Conservation (phyloP, 1,140 invertebrate genomes). For the Lordiphosa mommai region DNA sequence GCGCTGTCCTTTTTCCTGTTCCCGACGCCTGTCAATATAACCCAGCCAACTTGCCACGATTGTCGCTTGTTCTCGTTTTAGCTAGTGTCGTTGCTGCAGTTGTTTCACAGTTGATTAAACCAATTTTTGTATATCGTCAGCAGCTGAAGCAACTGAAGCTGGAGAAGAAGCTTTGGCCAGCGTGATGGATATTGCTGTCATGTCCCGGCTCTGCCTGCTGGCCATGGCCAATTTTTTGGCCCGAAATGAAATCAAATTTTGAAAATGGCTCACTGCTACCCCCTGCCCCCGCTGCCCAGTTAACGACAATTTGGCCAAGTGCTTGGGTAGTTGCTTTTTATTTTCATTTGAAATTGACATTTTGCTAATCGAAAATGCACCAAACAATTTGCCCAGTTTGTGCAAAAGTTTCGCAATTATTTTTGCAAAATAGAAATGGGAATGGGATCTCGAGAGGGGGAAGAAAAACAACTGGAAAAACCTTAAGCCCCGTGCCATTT, state of each 20-base stretch:
- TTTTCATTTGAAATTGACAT: constrained; percentile 67
- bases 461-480: constrained; percentile 18
- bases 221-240: constrained; percentile 60
- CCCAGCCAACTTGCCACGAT: constrained; percentile 41
- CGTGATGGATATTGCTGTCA: constrained; percentile 75
- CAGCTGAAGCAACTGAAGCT: constrained; percentile 32
- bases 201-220: constrained; percentile 47
- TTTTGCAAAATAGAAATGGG: constrained; percentile 40
- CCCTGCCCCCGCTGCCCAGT: constrained; percentile 20
- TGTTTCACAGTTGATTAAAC: constrained; percentile 78
- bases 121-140: constrained; percentile 71
- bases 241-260: constrained; percentile 69
- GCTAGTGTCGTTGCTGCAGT: constrained; percentile 55
- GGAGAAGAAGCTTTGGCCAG: constrained; percentile 36
- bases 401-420: constrained; percentile 72
- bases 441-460: not conserved
- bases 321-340: constrained; percentile 54
- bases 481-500: constrained; percentile 62
- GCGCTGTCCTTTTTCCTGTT: constrained; percentile 2
- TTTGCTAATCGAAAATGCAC: constrained; percentile 76
- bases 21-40: constrained; percentile 27
- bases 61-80: constrained; percentile 41
- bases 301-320: constrained; percentile 55
- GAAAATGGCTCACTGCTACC: constrained; percentile 46
- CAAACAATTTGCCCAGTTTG: constrained; percentile 65